A percentile compares a stretch with the other conserved stretches of the same genome.
These are phyloP conservation scores for Petrocephalus microphthalmus DNA, from an alignment of 2,113 vertebrate species.

Conservation along the genomic window DNA sequence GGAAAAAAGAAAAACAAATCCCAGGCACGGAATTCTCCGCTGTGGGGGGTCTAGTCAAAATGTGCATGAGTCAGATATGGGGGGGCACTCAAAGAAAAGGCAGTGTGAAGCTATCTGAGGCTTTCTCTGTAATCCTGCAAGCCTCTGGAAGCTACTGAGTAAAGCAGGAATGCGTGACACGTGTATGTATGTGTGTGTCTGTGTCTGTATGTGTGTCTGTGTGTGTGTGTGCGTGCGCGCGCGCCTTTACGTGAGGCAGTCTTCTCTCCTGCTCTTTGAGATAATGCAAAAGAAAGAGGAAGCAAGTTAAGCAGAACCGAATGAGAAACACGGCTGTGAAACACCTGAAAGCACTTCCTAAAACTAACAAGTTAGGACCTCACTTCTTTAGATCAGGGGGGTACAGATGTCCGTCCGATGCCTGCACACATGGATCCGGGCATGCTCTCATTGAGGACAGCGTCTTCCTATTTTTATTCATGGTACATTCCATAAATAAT, in stretches of 20 bases:
- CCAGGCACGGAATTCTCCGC: neutral
- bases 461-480: neutral
- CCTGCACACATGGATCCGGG: neutral
- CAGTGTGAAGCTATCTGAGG: neutral
- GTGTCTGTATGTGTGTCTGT: too few relatives aligned
- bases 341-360: neutral
- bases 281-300: neutral
- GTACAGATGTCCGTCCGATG: neutral
- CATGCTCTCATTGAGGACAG: neutral
- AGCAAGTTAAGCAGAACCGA: neutral
- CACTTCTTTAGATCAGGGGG: neutral
- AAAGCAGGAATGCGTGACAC: neutral
- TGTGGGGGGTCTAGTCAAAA: neutral
- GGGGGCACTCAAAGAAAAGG: neutral
- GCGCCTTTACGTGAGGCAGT: neutral
- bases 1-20: neutral
- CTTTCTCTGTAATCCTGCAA: neutral
- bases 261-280: neutral
- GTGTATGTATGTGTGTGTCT: neutral
- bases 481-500: neutral
- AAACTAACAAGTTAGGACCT: neutral
- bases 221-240: neutral
- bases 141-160: neutral
- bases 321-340: neutral
- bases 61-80: neutral